Percentiles rank a stretch among this genome's conserved stretches.
These are phyloP conservation scores for Beroe forskalii DNA, from an alignment of 37 sponge, comb jelly and placozoan species.

Conservation along the genomic window DNA sequence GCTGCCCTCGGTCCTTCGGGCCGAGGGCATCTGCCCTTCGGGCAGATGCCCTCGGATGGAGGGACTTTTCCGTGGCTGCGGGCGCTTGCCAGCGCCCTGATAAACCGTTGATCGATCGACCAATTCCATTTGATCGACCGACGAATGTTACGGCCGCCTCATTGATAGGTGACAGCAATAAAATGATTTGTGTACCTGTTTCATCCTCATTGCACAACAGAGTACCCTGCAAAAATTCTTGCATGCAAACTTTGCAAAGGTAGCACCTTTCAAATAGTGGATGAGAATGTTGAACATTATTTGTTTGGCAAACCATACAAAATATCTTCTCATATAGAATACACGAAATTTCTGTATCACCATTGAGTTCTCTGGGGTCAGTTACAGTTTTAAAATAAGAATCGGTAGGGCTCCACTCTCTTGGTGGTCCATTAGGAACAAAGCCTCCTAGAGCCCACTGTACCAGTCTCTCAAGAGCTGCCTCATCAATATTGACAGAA, in stretches of 20 bases:
- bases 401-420: conserved; percentile 31
- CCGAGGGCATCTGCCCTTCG: no score
- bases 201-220: background rate
- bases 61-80: no score
- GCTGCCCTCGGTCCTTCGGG: no score
- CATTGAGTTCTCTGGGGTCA: background rate
- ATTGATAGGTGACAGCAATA: no score
- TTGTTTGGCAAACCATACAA: background rate
- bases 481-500: conserved; percentile 54
- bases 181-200: conserved; percentile 4
- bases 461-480: background rate
- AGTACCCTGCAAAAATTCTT: background rate
- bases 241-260: background rate
- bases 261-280: background rate
- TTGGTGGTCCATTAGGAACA: background rate
- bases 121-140: no score
- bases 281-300: background rate
- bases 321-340: background rate
- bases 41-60: no score
- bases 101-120: no score
- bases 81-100: no score
- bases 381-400: background rate
- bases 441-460: conserved; percentile 39
- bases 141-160: no score
- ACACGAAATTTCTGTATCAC: background rate